Evolutionary conservation across 1,140 invertebrate species (phyloP).

Genomic region (Limonius californicus): DNA sequence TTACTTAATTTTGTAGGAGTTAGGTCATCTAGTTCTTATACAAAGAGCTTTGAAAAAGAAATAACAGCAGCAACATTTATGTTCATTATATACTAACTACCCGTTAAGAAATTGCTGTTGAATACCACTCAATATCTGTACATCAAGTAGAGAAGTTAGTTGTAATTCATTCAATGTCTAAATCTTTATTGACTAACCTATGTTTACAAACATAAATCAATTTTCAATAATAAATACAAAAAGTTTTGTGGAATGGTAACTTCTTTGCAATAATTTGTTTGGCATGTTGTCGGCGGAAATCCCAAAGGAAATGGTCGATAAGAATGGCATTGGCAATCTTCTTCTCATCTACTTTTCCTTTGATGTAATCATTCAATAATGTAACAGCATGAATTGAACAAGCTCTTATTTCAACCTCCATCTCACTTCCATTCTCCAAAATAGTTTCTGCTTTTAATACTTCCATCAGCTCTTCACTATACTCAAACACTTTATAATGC

Average conservation of each 20-base stretch:
- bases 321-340: constrained; percentile 63
- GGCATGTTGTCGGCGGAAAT: constrained; percentile 75
- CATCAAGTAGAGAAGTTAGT: too few species aligned
- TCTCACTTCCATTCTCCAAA: constrained; percentile 66
- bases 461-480: constrained; percentile 67
- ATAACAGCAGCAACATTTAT: too few species aligned
- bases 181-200: too few species aligned
- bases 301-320: constrained; percentile 92
- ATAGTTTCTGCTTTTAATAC: constrained; percentile 64
- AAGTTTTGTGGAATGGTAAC: constrained; percentile 86
- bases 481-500: constrained; percentile 78
- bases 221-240: constrained; percentile 85
- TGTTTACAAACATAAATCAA: too few species aligned
- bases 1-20: too few species aligned
- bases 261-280: constrained; percentile 58
- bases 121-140: too few species aligned
- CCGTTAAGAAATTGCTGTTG: too few species aligned
- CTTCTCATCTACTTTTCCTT: constrained; percentile 45
- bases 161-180: too few species aligned
- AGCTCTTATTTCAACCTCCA: constrained; percentile 91
- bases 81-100: too few species aligned
- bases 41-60: too few species aligned
- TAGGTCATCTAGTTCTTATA: too few species aligned
- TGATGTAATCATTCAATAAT: too few species aligned
- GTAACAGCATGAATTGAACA: constrained; percentile 87